Evolutionary conservation across 2,113 vertebrate species (phyloP).

Genomic region (Drymodes brunneopygia): DNA sequence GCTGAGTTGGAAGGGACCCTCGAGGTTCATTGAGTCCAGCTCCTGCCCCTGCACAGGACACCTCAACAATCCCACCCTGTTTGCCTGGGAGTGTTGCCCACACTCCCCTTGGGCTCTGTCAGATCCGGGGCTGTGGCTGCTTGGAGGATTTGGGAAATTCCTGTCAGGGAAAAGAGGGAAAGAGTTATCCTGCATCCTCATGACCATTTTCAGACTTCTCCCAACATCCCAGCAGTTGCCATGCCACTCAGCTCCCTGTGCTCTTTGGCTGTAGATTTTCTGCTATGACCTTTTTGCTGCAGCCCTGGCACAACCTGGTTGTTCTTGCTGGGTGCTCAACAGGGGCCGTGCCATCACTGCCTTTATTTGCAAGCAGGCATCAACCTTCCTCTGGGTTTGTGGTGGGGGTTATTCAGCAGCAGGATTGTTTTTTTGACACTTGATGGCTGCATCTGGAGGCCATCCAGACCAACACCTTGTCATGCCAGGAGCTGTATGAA

Average conservation of each 20-base stretch:
- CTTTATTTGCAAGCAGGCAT: not conserved
- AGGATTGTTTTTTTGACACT: not conserved
- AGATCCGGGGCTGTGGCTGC: not conserved
- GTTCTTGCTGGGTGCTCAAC: not conserved
- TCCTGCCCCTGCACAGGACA: not conserved
- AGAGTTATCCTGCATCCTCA: not conserved
- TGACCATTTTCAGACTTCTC: not conserved
- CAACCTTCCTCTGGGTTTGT: not conserved
- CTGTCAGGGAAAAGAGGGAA: not conserved
- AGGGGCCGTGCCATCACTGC: not conserved
- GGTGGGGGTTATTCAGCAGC: not conserved
- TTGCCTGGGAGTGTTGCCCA: not conserved
- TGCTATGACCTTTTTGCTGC: not conserved
- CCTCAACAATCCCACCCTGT: not conserved
- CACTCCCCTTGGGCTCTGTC: not conserved
- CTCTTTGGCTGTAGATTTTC: not conserved
- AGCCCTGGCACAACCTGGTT: not conserved
- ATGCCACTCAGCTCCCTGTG: not conserved
- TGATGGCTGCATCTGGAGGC: not conserved
- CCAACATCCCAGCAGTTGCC: not conserved
- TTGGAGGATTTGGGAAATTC: not conserved
- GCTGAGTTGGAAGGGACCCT: not conserved
- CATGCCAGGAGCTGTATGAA: not conserved
- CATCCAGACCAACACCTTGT: not conserved
- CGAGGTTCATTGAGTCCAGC: not conserved